phyloP scores from a whole-genome alignment of 1,140 invertebrate genomes.

The Centruroides vittatus region DNA sequence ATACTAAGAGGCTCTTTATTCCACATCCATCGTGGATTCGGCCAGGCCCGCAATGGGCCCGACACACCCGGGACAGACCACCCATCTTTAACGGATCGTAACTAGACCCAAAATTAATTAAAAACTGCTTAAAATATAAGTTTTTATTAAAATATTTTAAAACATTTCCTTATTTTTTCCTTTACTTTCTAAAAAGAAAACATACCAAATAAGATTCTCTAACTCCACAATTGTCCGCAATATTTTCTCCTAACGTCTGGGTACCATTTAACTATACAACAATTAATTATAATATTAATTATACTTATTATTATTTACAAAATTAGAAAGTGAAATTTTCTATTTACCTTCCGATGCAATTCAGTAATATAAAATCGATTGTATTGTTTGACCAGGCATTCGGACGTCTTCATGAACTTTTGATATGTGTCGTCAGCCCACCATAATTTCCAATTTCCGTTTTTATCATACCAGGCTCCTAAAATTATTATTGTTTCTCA shows the following conservation, averaged over 20 bases:
- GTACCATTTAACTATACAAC: conserved; percentile 45
- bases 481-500: not conserved
- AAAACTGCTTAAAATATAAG: no score
- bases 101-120: no score
- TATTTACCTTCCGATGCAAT: not conserved
- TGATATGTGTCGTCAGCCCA: conserved; percentile 87
- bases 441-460: conserved; percentile 82
- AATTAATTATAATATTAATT: not conserved
- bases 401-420: conserved; percentile 68
- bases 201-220: conserved; percentile 63
- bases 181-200: not conserved
- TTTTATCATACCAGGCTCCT: conserved; percentile 6
- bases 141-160: no score
- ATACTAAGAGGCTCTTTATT: no score
- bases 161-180: not conserved
- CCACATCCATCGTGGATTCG: no score
- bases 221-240: conserved; percentile 82
- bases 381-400: conserved; percentile 87
- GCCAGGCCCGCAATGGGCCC: no score
- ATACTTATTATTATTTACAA: not conserved
- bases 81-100: no score
- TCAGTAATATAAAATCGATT: conserved; percentile 32
- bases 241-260: conserved; percentile 64
- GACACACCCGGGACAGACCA: no score
- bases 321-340: not conserved